These are phyloP conservation scores for Glaucidium brasilianum DNA, from an alignment of 2,113 vertebrate species.

Conservation along the genomic window DNA sequence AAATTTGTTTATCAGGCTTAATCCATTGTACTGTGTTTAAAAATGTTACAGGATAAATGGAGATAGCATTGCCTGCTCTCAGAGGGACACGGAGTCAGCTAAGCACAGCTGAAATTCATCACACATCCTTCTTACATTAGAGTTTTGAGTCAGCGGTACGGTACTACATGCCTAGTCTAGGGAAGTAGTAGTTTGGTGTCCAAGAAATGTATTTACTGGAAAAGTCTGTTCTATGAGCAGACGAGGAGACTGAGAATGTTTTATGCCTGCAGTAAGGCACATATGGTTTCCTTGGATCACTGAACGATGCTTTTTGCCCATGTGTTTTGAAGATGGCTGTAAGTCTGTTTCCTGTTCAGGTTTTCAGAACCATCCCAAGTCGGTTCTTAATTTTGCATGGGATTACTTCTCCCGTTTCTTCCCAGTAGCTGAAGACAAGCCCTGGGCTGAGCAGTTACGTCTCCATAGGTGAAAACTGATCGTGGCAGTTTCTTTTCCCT, in stretches of 20 bases:
- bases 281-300: neutral
- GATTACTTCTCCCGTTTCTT: neutral
- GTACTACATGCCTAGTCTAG: neutral
- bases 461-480: neutral
- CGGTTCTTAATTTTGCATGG: neutral
- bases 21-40: neutral
- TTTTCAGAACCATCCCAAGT: neutral
- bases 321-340: neutral
- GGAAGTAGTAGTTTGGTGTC: neutral
- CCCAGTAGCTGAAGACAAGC: neutral
- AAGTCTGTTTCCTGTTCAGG: neutral
- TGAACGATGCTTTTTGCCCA: neutral
- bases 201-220: neutral
- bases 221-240: neutral
- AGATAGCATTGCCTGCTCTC: neutral
- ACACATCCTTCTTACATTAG: accelerated
- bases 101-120: neutral
- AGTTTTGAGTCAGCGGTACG: neutral
- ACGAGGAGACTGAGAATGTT: neutral
- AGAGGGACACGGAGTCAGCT: neutral
- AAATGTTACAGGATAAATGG: neutral
- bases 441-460: neutral
- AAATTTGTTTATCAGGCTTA: neutral
- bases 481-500: neutral
- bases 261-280: neutral